Base-by-base conservation (phyloP, 2,113 vertebrate species). In the Pterophyllum scalare region DNA sequence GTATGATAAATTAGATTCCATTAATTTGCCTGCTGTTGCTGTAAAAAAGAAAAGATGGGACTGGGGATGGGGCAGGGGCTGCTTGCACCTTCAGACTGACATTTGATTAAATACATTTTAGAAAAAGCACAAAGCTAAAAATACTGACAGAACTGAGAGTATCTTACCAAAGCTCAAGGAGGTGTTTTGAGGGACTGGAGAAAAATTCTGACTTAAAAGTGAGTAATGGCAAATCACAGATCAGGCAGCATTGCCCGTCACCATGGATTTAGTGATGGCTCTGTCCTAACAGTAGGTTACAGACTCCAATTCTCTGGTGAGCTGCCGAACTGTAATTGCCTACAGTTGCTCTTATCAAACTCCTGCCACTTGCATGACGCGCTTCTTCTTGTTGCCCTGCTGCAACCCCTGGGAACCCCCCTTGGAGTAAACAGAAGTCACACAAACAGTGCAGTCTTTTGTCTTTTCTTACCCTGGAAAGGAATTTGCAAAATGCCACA, bases 311-410 rank as follows among this genome's bases (percentile, higher is more conserved):
- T 90, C 88, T 91, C 87, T 57, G 65, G 74, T 82, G 89, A 86
- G 79, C 60, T 75, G 81, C 88, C 90, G 86, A 89, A 87, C 79
- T 92, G 82, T 89, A 93, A 94, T 93, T 91, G 88, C 81, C 83
- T 87, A 80, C 87, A 91, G 86, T 93, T 89, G 86, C 90, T 91
- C 79, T 92, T 86, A 93, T 92, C 90, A 94, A 93, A 87, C 75
- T 89, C 72, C 84, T 82, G 82, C 80, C 82, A 89, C 89, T 46
- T 91, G 86, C 80, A 81, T 83, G 85, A 87, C 4, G 22, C 14
- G 15, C 77, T 31, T 85, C 77, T 56, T 80, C 80, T 87, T 35
- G 7, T 74, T 60, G 70, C 59, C 74, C 79, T 33, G 60, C 80
- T 88, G 38, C 86, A 75, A 90, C 84, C 81, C 56, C 40, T 15